phyloP scores from a whole-genome alignment of 2,888 invertebrate genomes.

The Amiota minor region DNA sequence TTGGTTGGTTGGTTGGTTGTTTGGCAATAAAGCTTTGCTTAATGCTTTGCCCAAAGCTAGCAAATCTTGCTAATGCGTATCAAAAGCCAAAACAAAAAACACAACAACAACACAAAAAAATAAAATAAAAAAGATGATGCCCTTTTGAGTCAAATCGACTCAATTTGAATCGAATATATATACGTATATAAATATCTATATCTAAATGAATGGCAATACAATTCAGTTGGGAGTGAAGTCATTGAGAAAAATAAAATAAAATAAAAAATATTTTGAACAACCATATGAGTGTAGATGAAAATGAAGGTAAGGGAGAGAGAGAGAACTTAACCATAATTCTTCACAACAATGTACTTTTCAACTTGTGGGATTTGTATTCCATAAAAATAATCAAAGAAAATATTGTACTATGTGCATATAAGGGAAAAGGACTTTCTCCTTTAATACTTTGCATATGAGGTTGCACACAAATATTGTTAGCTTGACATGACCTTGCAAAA shows the following conservation, averaged over 20 bases:
- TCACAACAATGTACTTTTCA: not conserved
- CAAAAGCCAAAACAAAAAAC: not conserved
- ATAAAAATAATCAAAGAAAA: conserved; percentile 17
- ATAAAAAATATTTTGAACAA: not conserved
- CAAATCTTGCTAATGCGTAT: conserved; percentile 35
- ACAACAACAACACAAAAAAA: not conserved
- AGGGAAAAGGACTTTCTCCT: no score
- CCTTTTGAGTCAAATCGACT: no score
- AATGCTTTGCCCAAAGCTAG: conserved; percentile 28
- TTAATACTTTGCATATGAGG: no score
- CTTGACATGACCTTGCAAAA: no score
- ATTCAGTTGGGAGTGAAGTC: no score
- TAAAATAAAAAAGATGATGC: no score
- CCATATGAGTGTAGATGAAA: not conserved
- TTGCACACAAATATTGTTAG: no score
- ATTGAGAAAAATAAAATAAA: not conserved
- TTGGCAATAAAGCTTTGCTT: not conserved
- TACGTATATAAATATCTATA: no score
- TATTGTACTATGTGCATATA: conserved; percentile 1
- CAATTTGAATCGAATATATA: no score
- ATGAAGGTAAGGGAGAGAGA: no score
- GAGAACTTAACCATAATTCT: conserved; percentile 5
- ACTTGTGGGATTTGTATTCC: conserved; percentile 19
- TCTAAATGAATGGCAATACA: no score
- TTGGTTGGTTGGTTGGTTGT: not conserved